A percentile compares a stretch with the other conserved stretches of the same genome.
Evolutionary conservation across 2,113 vertebrate species (phyloP).

Genomic region (Potamarius usumacintae): DNA sequence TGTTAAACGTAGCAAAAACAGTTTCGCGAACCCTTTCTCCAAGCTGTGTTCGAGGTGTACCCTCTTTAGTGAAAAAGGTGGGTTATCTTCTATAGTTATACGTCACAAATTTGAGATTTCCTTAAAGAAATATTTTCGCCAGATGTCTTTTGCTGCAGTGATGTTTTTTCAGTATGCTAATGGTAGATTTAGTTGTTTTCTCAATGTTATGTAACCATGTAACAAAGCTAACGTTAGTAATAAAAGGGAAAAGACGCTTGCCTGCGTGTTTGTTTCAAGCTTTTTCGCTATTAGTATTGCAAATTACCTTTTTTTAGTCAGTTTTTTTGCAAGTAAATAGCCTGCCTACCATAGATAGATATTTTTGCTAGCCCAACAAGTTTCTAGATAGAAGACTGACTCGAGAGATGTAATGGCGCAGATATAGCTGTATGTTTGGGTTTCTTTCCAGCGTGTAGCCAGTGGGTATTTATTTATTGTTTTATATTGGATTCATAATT

Average conservation of each 20-base stretch:
- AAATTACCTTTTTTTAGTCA: background rate
- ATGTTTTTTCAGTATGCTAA: background rate
- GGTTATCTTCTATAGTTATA: background rate
- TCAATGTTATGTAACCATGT: background rate
- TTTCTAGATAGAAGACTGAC: background rate
- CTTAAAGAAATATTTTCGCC: background rate
- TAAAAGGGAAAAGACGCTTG: background rate
- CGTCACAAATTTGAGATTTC: background rate
- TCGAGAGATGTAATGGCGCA: background rate
- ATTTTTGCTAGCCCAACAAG: background rate
- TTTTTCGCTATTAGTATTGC: background rate
- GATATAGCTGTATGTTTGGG: background rate
- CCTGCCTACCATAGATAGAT: background rate
- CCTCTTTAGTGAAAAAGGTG: background rate
- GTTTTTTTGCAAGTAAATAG: background rate
- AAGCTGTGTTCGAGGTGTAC: background rate
- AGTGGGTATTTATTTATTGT: too few relatives aligned
- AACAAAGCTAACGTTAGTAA: background rate
- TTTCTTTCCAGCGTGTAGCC: background rate
- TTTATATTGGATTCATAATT: background rate
- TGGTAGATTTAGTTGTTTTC: background rate
- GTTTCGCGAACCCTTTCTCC: background rate
- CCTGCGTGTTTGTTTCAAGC: background rate
- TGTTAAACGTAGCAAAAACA: constrained; percentile 14
- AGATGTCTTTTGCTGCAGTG: background rate